A percentile compares a stretch with the other conserved stretches of the same genome.
These are phyloP conservation scores for Eupeodes latifasciatus DNA, from an alignment of 2,888 invertebrate genomes.

Conservation along the genomic window DNA sequence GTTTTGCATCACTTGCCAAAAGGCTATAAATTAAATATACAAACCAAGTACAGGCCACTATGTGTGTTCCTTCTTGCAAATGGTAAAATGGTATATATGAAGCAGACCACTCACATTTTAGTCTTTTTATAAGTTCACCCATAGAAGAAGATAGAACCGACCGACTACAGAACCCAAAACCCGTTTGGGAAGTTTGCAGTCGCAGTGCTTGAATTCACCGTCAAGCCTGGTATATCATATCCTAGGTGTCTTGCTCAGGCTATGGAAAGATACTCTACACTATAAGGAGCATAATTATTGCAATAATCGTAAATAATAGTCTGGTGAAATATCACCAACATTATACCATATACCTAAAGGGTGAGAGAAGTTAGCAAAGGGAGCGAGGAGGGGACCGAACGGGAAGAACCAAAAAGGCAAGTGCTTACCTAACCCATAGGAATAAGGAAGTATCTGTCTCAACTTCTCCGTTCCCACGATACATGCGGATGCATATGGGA, in stretches of 20 bases:
- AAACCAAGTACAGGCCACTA: conserved; percentile 48
- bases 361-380: neutral
- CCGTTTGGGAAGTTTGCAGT: neutral
- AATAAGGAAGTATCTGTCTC: conserved; percentile 61
- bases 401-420: conserved; percentile 46
- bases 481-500: conserved; percentile 67
- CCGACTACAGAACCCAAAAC: neutral
- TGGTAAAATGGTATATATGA: conserved; percentile 21
- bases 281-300: conserved; percentile 76
- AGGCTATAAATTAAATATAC: conserved; percentile 60
- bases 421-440: conserved; percentile 62
- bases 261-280: conserved; percentile 51
- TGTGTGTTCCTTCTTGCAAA: conserved; percentile 45
- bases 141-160: neutral
- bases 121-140: conserved; percentile 29
- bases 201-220: conserved; percentile 4
- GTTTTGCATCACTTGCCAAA: conserved; percentile 67
- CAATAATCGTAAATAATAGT: conserved; percentile 78
- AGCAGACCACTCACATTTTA: conserved; percentile 70
- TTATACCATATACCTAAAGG: conserved; percentile 37
- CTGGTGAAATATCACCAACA: conserved; percentile 72
- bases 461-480: conserved; percentile 45
- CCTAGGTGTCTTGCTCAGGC: conserved; percentile 26
- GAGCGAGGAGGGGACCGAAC: neutral
- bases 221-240: conserved; percentile 42